Evolutionary conservation across 1,140 invertebrate genomes (phyloP), one percentile per base, ranked within the genome.

Genomic region (Octopus sinensis): DNA sequence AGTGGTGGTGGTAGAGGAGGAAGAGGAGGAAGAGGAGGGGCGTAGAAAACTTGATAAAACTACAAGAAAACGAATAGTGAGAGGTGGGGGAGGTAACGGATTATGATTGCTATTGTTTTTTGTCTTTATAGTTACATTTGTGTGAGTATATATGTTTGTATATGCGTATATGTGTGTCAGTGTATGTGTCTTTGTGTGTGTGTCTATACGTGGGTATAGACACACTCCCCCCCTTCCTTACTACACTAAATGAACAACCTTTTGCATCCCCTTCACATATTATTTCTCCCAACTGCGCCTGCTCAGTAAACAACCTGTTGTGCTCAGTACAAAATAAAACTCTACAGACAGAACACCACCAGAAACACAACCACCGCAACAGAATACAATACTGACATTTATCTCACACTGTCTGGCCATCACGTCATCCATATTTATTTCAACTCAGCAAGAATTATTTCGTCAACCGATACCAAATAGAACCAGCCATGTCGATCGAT

Each of bases 11-110:
- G 73, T 51, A 76, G 54, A 43, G 30, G 76, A 82, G 81, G 51
- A 73, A 81, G 71, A 77, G 73, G 78, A 73, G 53, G 53, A 78
- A 17, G 77, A 53, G 54, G 79, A 79, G 79, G 54, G 79, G 56
- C 52, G 56, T 51, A 79, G 79, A 79, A 54, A 79, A 54, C 54
- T 54, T 56, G 79, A 79, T 51, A 79, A 54, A 79, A 43, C 30
- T 43, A 43, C 30, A 43, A 43, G 30, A 54, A 79, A 54, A 71
- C 7, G 56, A 13, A 79, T 0, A 79, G 62, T 54, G 75, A 54
- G 51, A 76, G 43, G 77, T 10, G 54, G 78, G 75, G 78, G 80
- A 43, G 30, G 30, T 43, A 43, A 43, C 30, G 30, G 30, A 43
- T 23, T 23, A 23, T 23, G 23, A 23, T 43, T 43, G 30, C 30